A percentile compares a stretch with the other conserved stretches of the same genome.
These are phyloP conservation scores for Saccostrea glomerata DNA, from an alignment of 1,140 invertebrate genomes.

Conservation along the genomic window DNA sequence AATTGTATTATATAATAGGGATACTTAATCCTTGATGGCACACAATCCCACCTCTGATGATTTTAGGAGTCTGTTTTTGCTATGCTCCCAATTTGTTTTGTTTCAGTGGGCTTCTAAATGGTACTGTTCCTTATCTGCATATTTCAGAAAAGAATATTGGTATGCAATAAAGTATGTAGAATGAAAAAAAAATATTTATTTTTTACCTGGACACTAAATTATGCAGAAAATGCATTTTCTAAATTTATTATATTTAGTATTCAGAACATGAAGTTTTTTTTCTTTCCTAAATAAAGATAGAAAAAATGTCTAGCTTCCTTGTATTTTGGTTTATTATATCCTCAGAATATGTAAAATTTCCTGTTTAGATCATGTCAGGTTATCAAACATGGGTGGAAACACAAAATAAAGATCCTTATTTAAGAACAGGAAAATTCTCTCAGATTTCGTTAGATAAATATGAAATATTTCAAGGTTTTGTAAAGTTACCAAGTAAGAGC, in stretches of 20 bases:
- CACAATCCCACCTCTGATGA: no score
- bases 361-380: not conserved
- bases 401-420: not conserved
- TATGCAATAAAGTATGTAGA: no score
- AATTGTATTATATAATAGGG: no score
- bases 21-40: no score
- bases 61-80: no score
- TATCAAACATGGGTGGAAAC: not conserved
- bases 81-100: no score
- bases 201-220: not conserved
- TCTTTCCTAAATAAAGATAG: not conserved
- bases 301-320: not conserved
- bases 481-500: no score
- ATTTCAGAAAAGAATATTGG: no score
- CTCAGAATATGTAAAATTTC: not conserved
- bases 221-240: not conserved
- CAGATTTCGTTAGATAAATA: not conserved
- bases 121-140: no score
- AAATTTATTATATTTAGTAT: not conserved
- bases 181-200: no score
- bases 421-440: not conserved
- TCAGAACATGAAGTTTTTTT: not conserved
- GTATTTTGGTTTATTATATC: not conserved
- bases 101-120: no score
- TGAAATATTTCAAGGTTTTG: not conserved